Conservation (phyloP, 1,140 invertebrate genomes). For the Potamilus streckersoni region DNA sequence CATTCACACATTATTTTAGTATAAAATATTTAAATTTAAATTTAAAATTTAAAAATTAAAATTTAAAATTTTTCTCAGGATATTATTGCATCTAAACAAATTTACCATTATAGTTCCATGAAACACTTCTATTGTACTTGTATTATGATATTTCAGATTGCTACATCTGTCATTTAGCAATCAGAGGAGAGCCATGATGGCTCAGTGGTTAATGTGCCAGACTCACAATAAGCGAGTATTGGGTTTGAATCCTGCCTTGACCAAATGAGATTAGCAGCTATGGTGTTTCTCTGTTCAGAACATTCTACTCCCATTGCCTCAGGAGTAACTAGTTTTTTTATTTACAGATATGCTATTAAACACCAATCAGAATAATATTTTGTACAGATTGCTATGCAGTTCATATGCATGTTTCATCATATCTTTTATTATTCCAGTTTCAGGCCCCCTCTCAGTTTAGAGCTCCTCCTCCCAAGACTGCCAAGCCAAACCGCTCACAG, state of each 20-base stretch:
- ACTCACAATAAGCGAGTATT: too few species aligned
- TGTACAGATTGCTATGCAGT: conserved; percentile 11
- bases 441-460: conserved; percentile 32
- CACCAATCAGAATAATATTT: background rate
- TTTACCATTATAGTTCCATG: background rate
- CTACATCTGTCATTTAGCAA: background rate
- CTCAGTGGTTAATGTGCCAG: too few species aligned
- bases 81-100: background rate
- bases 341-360: too few species aligned
- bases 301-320: too few species aligned
- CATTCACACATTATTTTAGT: too few species aligned
- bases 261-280: too few species aligned
- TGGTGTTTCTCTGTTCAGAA: too few species aligned
- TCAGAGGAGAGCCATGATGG: background rate
- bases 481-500: conserved; percentile 4
- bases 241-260: too few species aligned
- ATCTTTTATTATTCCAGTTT: conserved; percentile 35
- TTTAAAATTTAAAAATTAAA: too few species aligned
- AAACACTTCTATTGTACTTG: conserved; percentile 2
- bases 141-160: background rate
- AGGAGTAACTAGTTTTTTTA: too few species aligned
- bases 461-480: conserved; percentile 6
- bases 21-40: too few species aligned
- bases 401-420: background rate
- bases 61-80: background rate